Conservation (phyloP, 2,888 invertebrate genomes). For the Drosophila nigricruria region DNA sequence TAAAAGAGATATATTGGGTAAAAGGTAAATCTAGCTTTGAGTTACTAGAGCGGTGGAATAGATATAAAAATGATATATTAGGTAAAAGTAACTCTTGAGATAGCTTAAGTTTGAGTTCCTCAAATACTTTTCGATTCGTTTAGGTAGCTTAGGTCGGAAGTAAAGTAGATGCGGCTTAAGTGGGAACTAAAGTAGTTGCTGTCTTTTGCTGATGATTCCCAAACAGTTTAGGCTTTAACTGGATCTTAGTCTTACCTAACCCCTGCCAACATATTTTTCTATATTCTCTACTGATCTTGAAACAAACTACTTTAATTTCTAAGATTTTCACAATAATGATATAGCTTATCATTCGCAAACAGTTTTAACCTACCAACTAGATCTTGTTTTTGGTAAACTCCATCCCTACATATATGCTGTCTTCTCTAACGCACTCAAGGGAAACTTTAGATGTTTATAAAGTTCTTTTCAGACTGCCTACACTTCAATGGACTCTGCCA, state of each 20-base stretch:
- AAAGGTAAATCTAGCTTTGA: neutral
- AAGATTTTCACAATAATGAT: no score
- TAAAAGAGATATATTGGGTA: neutral
- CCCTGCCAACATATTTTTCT: no score
- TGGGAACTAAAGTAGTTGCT: neutral
- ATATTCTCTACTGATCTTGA: no score
- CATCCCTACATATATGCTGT: neutral
- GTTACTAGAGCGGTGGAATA: neutral
- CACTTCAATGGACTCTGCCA: constrained; percentile 2
- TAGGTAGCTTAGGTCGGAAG: neutral
- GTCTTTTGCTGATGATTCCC: neutral
- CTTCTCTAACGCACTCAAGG: constrained; percentile 17
- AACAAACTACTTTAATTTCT: no score
- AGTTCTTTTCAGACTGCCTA: constrained; percentile 10
- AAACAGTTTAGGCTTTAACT: no score
- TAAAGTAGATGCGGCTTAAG: no score
- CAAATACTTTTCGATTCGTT: neutral
- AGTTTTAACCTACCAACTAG: neutral
- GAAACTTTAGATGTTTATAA: constrained; percentile 23
- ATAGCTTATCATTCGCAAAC: no score
- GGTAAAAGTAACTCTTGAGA: neutral
- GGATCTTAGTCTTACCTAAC: no score
- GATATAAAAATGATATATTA: neutral
- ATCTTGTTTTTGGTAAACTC: neutral
- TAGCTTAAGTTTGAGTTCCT: neutral